Evolutionary conservation across 2,113 vertebrate species (phyloP).

Genomic region (Pungitius pungitius): DNA sequence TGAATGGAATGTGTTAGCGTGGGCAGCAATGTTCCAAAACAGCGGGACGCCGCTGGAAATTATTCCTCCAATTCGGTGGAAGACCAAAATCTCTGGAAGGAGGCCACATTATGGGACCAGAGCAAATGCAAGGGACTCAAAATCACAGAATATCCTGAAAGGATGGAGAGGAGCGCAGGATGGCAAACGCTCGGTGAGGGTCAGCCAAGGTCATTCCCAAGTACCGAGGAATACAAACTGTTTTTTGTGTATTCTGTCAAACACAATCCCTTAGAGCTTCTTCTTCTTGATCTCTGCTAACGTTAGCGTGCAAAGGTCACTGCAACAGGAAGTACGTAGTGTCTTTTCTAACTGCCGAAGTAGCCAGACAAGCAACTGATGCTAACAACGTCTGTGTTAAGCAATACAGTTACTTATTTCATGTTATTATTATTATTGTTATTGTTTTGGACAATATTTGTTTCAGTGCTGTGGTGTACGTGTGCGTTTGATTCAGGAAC

Average conservation of each 20-base stretch:
- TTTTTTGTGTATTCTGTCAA: slow-evolving; percentile 2
- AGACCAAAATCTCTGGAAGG: slow-evolving; percentile 24
- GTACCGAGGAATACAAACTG: neutral
- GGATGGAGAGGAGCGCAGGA: neutral
- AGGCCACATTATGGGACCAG: slow-evolving; percentile 45
- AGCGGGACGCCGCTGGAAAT: slow-evolving; percentile 56
- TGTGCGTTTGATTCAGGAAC: neutral
- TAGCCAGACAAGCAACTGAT: neutral
- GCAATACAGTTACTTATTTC: no score
- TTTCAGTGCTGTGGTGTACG: slow-evolving; percentile 18
- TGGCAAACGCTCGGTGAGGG: neutral
- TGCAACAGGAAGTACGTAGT: neutral
- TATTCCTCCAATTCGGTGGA: slow-evolving; percentile 50
- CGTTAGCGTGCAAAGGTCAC: neutral
- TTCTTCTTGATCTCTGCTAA: neutral
- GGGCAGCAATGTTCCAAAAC: slow-evolving; percentile 60
- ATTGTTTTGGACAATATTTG: neutral
- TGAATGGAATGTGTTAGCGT: slow-evolving; percentile 73
- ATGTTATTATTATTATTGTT: no score
- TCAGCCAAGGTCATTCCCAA: neutral
- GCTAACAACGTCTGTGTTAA: neutral
- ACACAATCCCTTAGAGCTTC: neutral
- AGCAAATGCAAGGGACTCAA: slow-evolving; percentile 9
- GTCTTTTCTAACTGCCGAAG: neutral
- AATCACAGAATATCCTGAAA: neutral